Evolutionary conservation across 1,140 invertebrate species (phyloP).

Genomic region (Neelides sp.): DNA sequence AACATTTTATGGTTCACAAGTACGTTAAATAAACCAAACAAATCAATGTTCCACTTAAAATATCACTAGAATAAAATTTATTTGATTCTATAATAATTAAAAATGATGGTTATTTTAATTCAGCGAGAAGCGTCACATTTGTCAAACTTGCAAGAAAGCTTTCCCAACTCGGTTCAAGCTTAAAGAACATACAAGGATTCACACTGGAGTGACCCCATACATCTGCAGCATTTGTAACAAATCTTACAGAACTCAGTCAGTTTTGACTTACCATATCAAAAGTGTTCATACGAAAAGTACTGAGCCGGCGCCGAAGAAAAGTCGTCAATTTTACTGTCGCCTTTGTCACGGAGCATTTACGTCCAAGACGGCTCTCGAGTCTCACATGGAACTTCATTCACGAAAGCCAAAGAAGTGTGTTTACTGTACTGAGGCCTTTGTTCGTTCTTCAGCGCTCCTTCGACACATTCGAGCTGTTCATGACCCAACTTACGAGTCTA

Average conservation of each 20-base stretch:
- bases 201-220: constrained; percentile 46
- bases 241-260: constrained; percentile 50
- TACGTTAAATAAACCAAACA: not conserved
- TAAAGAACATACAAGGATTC: constrained; percentile 39
- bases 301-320: constrained; percentile 26
- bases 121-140: constrained; percentile 13
- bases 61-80: not conserved
- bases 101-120: not conserved
- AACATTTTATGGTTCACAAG: constrained; percentile 24
- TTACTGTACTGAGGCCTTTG: constrained; percentile 68
- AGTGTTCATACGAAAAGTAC: constrained; percentile 19
- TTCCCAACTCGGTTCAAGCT: constrained; percentile 26
- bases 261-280: constrained; percentile 37
- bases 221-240: constrained; percentile 66
- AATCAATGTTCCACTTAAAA: not conserved
- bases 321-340: constrained; percentile 30
- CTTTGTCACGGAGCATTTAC: constrained; percentile 63
- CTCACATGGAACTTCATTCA: constrained; percentile 75
- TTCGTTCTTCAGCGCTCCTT: constrained; percentile 64
- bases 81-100: not conserved
- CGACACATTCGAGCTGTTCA: constrained; percentile 68
- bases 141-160: constrained; percentile 15
- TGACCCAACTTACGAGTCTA: constrained; percentile 57
- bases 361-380: constrained; percentile 63
- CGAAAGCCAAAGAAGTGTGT: constrained; percentile 66